Evolutionary conservation across 2,888 invertebrate genomes (phyloP), one percentile per base, ranked within the genome.

Genomic region (Conops quadrifasciatus): DNA sequence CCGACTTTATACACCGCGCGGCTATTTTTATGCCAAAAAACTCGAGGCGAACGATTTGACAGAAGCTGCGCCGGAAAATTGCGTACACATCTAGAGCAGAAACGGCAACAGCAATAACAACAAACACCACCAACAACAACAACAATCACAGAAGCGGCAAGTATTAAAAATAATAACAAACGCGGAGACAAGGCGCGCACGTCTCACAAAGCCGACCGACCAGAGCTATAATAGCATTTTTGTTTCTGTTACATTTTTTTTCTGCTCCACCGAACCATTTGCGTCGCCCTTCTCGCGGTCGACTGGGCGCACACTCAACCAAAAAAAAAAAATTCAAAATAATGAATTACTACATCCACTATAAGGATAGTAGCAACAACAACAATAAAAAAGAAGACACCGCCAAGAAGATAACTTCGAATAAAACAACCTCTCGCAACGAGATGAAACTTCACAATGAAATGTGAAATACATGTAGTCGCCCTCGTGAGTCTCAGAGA

Each of bases 361-460:
- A 60, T 19, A 28, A 36, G 30, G 28, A 60, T 1, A 1, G 16
- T 7, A 63, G 9, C 26, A 49, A n/a, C 58, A 19, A 70, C 30
- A 62, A 67, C 60, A 71, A 56, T 47, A 53, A 66, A 26, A 68
- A 62, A 28, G 2, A 26, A 43, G 4, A 28, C 43, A 60, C 16
- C 15, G 5, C 4, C 30, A 60, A 62, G 15, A 19, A 19, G 11
- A 53, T 3, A 21, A 19, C 28, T 65, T 30, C 51, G 51, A 19
- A n/a, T 75, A 56, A 78, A 43, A 58, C 78, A 77, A 78, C 81
- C 79, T 78, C 70, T 76, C 75, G 71, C 68, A 74, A 75, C 78
- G 77, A 79, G 77, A 72, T 74, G 73, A 80, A 80, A 80, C 78
- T 78, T 79, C 78, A 77, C 76, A 81, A 81, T 81, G 81, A 80